Evolutionary conservation across 2,797 vertebrate species (phyloP).

Genomic region (Nyctalus aviator): DNA sequence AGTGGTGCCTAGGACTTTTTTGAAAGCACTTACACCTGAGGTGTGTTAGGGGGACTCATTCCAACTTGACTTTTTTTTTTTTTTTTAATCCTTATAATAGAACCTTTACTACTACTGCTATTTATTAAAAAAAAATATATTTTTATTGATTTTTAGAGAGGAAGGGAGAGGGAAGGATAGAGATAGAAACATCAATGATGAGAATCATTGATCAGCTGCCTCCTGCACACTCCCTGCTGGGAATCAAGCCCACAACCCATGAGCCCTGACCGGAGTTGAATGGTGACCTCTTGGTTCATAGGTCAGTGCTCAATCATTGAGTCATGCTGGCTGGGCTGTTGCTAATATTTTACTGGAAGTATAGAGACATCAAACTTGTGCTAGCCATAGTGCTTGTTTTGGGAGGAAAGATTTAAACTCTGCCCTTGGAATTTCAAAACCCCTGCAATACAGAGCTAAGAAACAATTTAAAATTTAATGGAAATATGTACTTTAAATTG

Average conservation of each 20-base stretch:
- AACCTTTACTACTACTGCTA: slow-evolving; percentile 46
- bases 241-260: too few species aligned
- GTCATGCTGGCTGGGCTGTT: not conserved
- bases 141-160: too few species aligned
- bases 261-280: too few species aligned
- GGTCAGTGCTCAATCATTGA: too few species aligned
- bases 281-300: too few species aligned
- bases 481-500: not conserved
- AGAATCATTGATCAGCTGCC: too few species aligned
- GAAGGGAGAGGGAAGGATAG: too few species aligned
- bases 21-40: slow-evolving; percentile 2
- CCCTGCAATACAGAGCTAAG: not conserved
- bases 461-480: slow-evolving; percentile 49
- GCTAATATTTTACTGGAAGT: slow-evolving; percentile 33
- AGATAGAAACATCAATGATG: too few species aligned
- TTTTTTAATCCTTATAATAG: not conserved
- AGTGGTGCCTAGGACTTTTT: not conserved
- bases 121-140: not conserved
- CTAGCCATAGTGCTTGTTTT: slow-evolving; percentile 26
- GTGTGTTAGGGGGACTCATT: not conserved
- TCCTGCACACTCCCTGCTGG: too few species aligned
- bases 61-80: slow-evolving; percentile 37
- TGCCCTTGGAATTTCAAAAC: not conserved
- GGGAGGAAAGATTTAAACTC: slow-evolving; percentile 31
- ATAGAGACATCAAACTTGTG: slow-evolving; percentile 8